Base-by-base conservation (phyloP, 2,888 invertebrate genomes). In the Mimumesa dahlbomi region DNA sequence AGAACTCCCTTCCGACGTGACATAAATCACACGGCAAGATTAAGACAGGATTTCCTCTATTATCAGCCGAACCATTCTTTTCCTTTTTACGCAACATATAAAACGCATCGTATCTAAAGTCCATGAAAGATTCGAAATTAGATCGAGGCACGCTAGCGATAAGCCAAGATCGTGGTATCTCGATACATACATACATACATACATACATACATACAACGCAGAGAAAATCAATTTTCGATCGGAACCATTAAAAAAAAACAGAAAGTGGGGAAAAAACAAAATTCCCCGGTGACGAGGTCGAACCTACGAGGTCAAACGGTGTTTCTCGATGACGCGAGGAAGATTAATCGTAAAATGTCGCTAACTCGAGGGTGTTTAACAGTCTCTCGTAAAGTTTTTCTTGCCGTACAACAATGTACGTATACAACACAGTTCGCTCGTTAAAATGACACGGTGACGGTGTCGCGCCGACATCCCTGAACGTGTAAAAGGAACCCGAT, bases 291-390 rank as follows among this genome's bases (percentile, higher is more conserved):
- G n/a, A n/a, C n/a, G n/a, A n/a, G n/a, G n/a, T n/a, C 21, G n/a
- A 29, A 6, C 19, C 19, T 18, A 5, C 25, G 14, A 19, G 31
- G 40, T 63, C 31, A 34, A 53, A 62, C 42, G 59, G 42, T 56
- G 46, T 34, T 53, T 34, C 25, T 7, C 36, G 36, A 31, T 25
- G 18, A 42, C 11, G 42, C 40, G n/a, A 14, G 42, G 13, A 52
- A 38, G 59, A 61, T 38, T 56, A 59, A 64, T 63, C 34, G n/a
- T n/a, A n/a, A 2, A 31, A 13, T 5, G 14, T 38, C 42, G n/a
- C n/a, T n/a, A n/a, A n/a, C n/a, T n/a, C n/a, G n/a, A n/a, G n/a
- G n/a, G n/a, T n/a, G n/a, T n/a, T n/a, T n/a, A n/a, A n/a, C n/a
- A n/a, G n/a, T 19, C 0, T 22, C 11, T 7, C 19, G 6, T 14